phyloP scores from a whole-genome alignment of 2,113 vertebrate genomes.

The Limanda limanda region DNA sequence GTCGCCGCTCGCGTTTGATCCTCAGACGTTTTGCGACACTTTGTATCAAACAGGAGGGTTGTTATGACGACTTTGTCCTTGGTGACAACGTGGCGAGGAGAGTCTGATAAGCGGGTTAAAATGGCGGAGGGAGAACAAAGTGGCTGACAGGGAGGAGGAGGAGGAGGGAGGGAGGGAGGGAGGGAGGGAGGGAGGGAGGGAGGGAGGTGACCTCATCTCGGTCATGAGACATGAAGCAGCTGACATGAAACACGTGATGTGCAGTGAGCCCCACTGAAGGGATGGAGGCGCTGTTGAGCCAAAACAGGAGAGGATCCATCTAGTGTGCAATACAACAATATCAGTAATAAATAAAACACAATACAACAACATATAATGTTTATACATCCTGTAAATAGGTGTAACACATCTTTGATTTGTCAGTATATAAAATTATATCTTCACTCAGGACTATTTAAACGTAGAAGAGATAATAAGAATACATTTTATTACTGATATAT shows the following conservation, averaged over 20 bases:
- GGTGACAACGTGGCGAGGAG: constrained; percentile 49
- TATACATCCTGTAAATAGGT: background rate
- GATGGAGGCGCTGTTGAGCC: constrained; percentile 56
- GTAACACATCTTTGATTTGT: no score
- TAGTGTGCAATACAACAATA: background rate
- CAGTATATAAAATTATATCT: no score
- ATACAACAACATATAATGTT: no score
- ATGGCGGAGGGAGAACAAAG: constrained; percentile 65
- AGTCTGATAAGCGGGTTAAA: constrained; percentile 65
- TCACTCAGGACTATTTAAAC: no score
- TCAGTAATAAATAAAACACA: background rate
- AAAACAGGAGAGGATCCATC: background rate
- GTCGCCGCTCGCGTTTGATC: background rate
- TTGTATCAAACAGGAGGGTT: background rate
- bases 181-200: background rate
- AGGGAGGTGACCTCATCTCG: constrained; percentile 53
- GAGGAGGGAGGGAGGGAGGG: background rate
- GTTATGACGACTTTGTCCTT: accelerated
- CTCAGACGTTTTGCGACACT: background rate
- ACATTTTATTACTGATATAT: no score
- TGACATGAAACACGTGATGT: constrained; percentile 38
- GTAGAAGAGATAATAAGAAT: no score
- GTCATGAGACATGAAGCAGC: constrained; percentile 33
- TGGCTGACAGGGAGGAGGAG: background rate
- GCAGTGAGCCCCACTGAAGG: constrained; percentile 22